Percentiles rank a stretch among this genome's conserved stretches.
Evolutionary conservation across 2,113 vertebrate genomes (phyloP).

Genomic region (Anhinga anhinga): DNA sequence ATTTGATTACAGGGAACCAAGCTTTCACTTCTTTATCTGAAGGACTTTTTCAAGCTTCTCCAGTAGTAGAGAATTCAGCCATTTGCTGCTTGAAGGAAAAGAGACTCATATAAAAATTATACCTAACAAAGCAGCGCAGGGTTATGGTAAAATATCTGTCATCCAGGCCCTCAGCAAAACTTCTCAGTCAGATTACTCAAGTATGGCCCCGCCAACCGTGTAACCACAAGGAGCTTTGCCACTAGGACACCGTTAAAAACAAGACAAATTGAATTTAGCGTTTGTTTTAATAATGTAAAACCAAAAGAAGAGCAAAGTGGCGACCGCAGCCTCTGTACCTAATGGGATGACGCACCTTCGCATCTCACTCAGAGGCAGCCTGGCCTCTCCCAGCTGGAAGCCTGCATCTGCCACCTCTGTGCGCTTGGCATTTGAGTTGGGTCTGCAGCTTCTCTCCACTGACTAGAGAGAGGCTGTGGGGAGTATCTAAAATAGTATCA

Average conservation of each 20-base stretch:
- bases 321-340: background rate
- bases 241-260: background rate
- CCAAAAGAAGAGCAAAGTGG: background rate
- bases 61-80: background rate
- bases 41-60: background rate
- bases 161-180: background rate
- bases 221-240: background rate
- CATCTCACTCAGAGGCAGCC: accelerated
- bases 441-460: background rate
- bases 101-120: background rate
- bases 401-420: background rate
- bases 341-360: background rate
- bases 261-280: background rate
- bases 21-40: background rate
- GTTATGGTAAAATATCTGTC: background rate
- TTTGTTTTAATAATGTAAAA: background rate
- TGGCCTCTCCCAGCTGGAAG: background rate
- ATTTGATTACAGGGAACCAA: background rate
- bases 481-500: background rate
- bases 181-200: background rate
- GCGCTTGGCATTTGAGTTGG: background rate
- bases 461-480: background rate
- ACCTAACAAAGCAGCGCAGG: background rate
- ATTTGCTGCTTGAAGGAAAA: background rate
- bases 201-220: background rate